Base-by-base conservation (phyloP, 1,140 invertebrate genomes). In the Apis laboriosa region DNA sequence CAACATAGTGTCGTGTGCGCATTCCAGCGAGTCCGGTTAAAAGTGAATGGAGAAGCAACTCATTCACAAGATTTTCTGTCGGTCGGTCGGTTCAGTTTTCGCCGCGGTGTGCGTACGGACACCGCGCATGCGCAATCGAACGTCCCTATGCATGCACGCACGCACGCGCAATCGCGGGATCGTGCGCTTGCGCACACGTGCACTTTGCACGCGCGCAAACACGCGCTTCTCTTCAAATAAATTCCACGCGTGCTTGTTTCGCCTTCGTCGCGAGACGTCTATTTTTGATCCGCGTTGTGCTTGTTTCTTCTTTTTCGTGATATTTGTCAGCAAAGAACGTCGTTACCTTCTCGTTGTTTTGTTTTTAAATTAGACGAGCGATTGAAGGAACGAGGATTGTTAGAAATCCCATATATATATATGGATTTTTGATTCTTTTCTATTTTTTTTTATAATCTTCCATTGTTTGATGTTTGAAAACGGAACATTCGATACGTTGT, bases 61-160 rank as follows among this genome's bases (percentile, higher is more conserved):
- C 92, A 93, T 93, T 93, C 92, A 93, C 90, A 93, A 93, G 92
- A 92, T 92, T 93, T 92, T 93, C 92, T 91, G 90, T 84, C 88
- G 85, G 88, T 86, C 67, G 85, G 79, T 79, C 85, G 34, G 34
- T 43, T 43, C 34, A 86, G 86, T 89, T 90, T 90, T 90, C 82
- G 68, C 77, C 74, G 60, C 64, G 78, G 72, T 60, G 85, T 73
- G 76, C 80, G 68, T 83, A 15, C 64, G 56, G 24, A 43, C 56
- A 13, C 53, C 24, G 19, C 43, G 70, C 64, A 58, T 28, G 77
- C 77, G 68, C 77, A 34, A 17, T 71, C 17, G 43, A 13, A 24
- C n/a, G 43, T 51, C 17, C 56, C 55, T 66, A 72, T 68, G 34
- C 43, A 64, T 72, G 58, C 53, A 19, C 34, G 63, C 53, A 61